Conservation (phyloP, 2,113 vertebrate species). For the Mus spicilegus region DNA sequence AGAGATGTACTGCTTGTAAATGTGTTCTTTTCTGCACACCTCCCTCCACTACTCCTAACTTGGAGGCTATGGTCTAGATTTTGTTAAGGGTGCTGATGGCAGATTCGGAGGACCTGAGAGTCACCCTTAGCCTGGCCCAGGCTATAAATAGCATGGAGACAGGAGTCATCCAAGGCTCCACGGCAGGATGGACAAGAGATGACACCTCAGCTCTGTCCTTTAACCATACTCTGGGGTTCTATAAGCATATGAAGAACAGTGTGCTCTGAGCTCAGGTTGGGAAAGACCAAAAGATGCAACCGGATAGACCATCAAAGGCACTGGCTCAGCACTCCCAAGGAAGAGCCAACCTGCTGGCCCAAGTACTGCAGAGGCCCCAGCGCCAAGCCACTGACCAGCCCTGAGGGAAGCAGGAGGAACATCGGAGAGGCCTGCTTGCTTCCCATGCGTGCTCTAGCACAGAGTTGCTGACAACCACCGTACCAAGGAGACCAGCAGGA, state of each 20-base stretch:
- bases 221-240: rapidly evolving
- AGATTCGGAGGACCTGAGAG: background rate
- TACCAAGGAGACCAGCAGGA: background rate
- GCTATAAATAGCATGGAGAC: conserved; percentile 46
- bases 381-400: background rate
- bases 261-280: background rate
- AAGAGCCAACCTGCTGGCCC: background rate
- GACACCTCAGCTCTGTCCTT: background rate
- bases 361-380: background rate
- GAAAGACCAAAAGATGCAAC: background rate
- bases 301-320: background rate
- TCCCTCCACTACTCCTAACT: background rate
- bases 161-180: conserved; percentile 12
- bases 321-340: background rate
- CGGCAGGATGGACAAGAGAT: background rate
- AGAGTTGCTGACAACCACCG: background rate
- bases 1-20: background rate
- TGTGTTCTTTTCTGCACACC: background rate
- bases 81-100: background rate
- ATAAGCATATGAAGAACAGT: no score
- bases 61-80: background rate
- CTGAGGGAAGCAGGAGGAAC: background rate
- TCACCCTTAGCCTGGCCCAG: background rate
- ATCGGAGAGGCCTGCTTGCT: rapidly evolving
- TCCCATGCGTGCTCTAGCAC: background rate